Evolutionary conservation across 53 echinoderm and acorn worm genomes (phyloP).

Genomic region (Henricia sp.): DNA sequence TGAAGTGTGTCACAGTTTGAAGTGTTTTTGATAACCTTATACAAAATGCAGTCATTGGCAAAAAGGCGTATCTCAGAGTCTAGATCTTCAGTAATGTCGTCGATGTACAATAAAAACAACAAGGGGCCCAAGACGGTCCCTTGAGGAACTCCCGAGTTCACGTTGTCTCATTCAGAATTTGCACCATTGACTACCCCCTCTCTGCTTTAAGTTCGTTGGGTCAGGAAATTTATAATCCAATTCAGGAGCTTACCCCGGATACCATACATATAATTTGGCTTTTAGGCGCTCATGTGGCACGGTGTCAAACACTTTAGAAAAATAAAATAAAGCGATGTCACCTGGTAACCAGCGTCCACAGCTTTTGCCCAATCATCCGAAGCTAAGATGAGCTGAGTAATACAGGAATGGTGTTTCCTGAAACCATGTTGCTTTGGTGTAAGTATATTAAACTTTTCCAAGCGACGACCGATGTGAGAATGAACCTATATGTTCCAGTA

Average conservation of each 20-base stretch:
- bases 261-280: too few relatives aligned
- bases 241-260: too few relatives aligned
- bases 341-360: slow-evolving; percentile 4
- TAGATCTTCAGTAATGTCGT: slow-evolving; percentile 15
- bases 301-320: slow-evolving; percentile 17
- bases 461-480: too few relatives aligned
- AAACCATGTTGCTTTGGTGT: slow-evolving; percentile 33
- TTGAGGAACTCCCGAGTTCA: slow-evolving; percentile 2
- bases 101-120: slow-evolving; percentile 17
- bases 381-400: slow-evolving; percentile 4
- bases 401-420: slow-evolving; percentile 30
- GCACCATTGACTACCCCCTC: slow-evolving; percentile 16
- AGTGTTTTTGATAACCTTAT: background rate
- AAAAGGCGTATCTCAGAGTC: slow-evolving; percentile 14
- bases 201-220: background rate
- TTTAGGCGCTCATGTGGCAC: slow-evolving; percentile 15
- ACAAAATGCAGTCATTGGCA: background rate
- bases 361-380: slow-evolving; percentile 12
- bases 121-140: slow-evolving; percentile 22
- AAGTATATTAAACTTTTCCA: too few relatives aligned
- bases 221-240: slow-evolving; percentile 24
- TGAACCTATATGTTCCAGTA: too few relatives aligned
- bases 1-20: background rate
- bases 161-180: background rate
- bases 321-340: slow-evolving; percentile 20